These are phyloP conservation scores for Apodemia mormo DNA, from an alignment of 2,888 invertebrate genomes.

Conservation along the genomic window DNA sequence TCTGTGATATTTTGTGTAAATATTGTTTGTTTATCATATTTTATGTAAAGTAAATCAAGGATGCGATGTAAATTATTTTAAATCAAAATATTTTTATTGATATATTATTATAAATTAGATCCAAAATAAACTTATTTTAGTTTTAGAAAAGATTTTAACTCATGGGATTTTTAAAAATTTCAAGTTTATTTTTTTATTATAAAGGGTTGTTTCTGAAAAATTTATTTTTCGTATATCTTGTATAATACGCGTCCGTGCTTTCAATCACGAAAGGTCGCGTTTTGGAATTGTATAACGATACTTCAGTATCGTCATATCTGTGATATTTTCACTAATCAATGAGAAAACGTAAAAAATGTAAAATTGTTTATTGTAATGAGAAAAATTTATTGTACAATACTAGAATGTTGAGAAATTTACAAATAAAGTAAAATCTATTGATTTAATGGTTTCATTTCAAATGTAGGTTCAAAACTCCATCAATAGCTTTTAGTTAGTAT, in stretches of 20 bases:
- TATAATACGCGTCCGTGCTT: constrained; percentile 59
- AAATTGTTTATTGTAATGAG: constrained; percentile 58
- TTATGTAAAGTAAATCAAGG: constrained; percentile 64
- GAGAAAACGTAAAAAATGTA: constrained; percentile 61
- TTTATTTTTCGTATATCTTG: constrained; percentile 71
- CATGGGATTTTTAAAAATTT: background rate
- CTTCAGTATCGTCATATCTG: constrained; percentile 57
- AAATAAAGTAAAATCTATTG: constrained; percentile 67
- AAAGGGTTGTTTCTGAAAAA: constrained; percentile 56
- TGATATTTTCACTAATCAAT: constrained; percentile 60
- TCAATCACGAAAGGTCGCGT: constrained; percentile 61
- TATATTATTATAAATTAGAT: constrained; percentile 2
- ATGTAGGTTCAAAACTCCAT: background rate
- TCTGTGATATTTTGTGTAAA: constrained; percentile 72
- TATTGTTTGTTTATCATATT: constrained; percentile 62
- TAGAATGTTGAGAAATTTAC: constrained; percentile 65
- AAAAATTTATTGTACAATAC: constrained; percentile 72
- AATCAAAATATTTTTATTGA: constrained; percentile 50
- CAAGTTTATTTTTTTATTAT: constrained; percentile 29
- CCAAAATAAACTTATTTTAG: background rate
- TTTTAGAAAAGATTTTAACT: background rate
- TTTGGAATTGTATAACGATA: constrained; percentile 49
- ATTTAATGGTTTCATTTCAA: constrained; percentile 43
- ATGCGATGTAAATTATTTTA: constrained; percentile 45
- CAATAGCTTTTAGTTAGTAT: background rate